A percentile compares a stretch with the other conserved stretches of the same genome.
These are phyloP conservation scores for Falco biarmicus DNA, from an alignment of 2,797 vertebrate genomes.

Conservation along the genomic window DNA sequence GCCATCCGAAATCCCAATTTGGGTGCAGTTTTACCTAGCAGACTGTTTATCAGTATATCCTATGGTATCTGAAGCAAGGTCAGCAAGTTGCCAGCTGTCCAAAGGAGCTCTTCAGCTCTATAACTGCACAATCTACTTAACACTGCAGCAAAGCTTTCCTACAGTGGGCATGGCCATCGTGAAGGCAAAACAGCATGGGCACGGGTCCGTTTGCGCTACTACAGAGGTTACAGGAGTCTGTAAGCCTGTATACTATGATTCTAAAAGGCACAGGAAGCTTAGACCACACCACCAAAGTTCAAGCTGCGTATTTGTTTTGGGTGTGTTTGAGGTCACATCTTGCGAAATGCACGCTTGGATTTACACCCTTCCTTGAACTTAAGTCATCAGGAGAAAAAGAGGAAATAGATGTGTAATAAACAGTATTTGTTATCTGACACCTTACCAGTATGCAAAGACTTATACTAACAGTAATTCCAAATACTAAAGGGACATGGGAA, in stretches of 20 bases:
- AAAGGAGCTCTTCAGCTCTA: neutral
- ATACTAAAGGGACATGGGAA: neutral
- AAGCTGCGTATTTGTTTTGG: neutral
- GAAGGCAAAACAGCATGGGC: neutral
- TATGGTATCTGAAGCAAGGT: neutral
- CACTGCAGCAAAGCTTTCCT: neutral
- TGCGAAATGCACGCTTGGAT: neutral
- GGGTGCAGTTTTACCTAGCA: neutral
- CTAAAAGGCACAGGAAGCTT: neutral
- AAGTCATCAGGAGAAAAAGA: neutral
- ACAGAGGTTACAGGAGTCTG: neutral
- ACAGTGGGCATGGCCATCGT: neutral
- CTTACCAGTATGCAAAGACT: neutral
- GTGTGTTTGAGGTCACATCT: neutral
- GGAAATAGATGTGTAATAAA: neutral
- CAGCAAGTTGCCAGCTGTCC: neutral
- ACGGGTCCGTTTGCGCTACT: neutral
- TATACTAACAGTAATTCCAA: neutral
- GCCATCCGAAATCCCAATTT: neutral
- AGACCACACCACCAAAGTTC: neutral
- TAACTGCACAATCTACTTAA: rapidly evolving
- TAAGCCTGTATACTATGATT: neutral
- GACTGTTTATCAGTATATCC: neutral
- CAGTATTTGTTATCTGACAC: neutral
- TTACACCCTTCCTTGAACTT: constrained; percentile 2